A percentile compares a stretch with the other conserved stretches of the same genome.
These are phyloP conservation scores for Loripinus fragilis DNA, from an alignment of 2,888 invertebrate genomes.

Conservation along the genomic window DNA sequence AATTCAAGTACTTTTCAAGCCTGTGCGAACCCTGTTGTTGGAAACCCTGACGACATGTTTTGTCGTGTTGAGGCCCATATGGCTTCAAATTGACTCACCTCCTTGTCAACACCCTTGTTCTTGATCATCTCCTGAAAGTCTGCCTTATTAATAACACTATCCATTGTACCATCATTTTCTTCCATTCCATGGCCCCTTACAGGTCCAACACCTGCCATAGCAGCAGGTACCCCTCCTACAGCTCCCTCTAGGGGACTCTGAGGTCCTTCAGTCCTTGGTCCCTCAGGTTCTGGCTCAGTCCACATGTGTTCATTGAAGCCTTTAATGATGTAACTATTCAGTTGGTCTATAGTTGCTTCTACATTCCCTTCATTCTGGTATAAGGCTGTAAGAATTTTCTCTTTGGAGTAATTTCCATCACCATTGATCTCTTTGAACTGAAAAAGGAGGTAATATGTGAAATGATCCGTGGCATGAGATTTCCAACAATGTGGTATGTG, in stretches of 20 bases:
- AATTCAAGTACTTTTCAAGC: too few relatives aligned
- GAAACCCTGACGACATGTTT: too few relatives aligned
- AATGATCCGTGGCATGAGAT: too few relatives aligned
- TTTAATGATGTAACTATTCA: conserved; percentile 61
- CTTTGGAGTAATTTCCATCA: conserved; percentile 64
- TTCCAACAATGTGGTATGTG: too few relatives aligned
- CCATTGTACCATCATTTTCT: conserved; percentile 66
- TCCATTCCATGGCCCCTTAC: conserved; percentile 16
- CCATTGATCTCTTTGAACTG: conserved; percentile 69
- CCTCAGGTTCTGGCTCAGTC: conserved; percentile 25
- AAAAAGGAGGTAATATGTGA: conserved; percentile 9
- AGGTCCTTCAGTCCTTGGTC: not conserved
- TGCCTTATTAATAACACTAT: conserved; percentile 68
- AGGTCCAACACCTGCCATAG: not conserved
- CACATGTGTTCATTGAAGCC: conserved; percentile 66
- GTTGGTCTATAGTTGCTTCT: conserved; percentile 60
- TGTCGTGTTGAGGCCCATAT: too few relatives aligned
- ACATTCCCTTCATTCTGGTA: conserved; percentile 64
- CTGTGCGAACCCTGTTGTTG: too few relatives aligned
- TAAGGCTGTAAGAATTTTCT: conserved; percentile 72
- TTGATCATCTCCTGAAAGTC: conserved; percentile 68
- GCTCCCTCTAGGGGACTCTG: not conserved
- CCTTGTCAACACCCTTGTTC: conserved; percentile 60
- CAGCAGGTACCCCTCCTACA: conserved; percentile 27
- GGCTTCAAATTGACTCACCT: too few relatives aligned